Percentiles rank a stretch among this genome's conserved stretches.
Evolutionary conservation across 1,140 invertebrate genomes (phyloP).

Genomic region (Plutomurus gul): DNA sequence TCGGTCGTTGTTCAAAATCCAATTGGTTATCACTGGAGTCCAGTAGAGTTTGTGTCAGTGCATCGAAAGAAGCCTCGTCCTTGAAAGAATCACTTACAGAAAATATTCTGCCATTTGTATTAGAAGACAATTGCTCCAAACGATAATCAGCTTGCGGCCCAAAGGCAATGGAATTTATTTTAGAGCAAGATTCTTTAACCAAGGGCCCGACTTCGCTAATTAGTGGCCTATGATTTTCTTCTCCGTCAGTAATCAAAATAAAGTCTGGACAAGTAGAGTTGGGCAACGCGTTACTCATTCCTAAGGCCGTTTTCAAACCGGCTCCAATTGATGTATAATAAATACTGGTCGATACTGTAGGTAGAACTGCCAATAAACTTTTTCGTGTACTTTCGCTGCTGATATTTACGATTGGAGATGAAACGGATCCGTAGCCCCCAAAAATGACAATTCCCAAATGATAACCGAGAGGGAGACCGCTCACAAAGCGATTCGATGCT

Average conservation of each 20-base stretch:
- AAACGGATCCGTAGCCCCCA: not conserved
- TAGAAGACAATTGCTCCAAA: not conserved
- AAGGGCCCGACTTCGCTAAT: not conserved
- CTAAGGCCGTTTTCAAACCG: not conserved
- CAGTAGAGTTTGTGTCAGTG: not conserved
- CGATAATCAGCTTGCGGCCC: not conserved
- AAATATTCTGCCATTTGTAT: not conserved
- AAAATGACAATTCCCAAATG: not conserved
- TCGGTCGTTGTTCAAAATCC: not conserved
- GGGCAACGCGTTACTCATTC: not conserved
- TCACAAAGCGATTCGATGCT: not conserved
- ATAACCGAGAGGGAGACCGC: not conserved
- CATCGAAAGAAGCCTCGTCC: not conserved
- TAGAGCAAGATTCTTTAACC: not conserved
- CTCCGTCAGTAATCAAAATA: not conserved
- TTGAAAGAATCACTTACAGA: not conserved
- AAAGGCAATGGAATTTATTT: constrained; percentile 18
- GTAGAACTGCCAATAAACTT: not conserved
- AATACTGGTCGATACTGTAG: not conserved
- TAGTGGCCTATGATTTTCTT: not conserved
- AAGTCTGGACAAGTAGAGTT: not conserved
- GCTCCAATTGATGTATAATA: not conserved
- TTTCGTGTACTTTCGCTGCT: not conserved
- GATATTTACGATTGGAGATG: not conserved
- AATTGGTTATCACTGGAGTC: constrained; percentile 16